Evolutionary conservation across 2,113 vertebrate genomes (phyloP).

Genomic region (Amphilophus citrinellus): DNA sequence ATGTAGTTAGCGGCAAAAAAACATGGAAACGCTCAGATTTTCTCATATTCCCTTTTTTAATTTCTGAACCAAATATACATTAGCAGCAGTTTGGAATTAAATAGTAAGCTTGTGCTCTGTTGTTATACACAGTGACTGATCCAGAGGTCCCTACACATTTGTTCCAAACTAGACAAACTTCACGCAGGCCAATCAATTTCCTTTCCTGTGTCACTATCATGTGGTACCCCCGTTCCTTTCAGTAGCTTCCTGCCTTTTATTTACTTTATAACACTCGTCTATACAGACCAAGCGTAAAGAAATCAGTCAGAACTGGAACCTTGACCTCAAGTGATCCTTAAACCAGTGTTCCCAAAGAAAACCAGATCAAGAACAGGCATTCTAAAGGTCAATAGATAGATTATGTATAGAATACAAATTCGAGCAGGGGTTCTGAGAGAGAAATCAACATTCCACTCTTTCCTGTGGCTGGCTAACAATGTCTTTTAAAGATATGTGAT

Average conservation of each 20-base stretch:
- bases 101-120: slow-evolving; percentile 60
- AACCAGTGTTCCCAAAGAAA: slow-evolving; percentile 28
- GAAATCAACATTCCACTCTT: slow-evolving; percentile 25
- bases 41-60: slow-evolving; percentile 76
- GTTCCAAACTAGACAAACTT: slow-evolving; percentile 29
- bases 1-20: slow-evolving; percentile 62
- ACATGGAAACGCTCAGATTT: slow-evolving; percentile 57
- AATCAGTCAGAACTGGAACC: slow-evolving; percentile 21
- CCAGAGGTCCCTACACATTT: slow-evolving; percentile 38
- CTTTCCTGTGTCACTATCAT: slow-evolving; percentile 1
- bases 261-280: slow-evolving; percentile 22
- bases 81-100: slow-evolving; percentile 74
- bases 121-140: slow-evolving; percentile 50
- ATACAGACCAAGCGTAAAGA: slow-evolving; percentile 11
- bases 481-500: slow-evolving; percentile 38
- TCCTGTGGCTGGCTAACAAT: slow-evolving; percentile 47
- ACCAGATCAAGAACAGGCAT: slow-evolving; percentile 44
- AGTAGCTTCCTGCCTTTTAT: slow-evolving; percentile 13
- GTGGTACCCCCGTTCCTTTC: slow-evolving; percentile 28
- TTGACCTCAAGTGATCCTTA: slow-evolving; percentile 5
- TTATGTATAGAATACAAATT: slow-evolving; percentile 25
- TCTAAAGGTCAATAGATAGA: slow-evolving; percentile 26
- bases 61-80: slow-evolving; percentile 70
- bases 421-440: slow-evolving; percentile 17
- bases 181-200: slow-evolving; percentile 18